phyloP scores from a whole-genome alignment of 2,797 vertebrate species.

The Myotis vivesi region DNA sequence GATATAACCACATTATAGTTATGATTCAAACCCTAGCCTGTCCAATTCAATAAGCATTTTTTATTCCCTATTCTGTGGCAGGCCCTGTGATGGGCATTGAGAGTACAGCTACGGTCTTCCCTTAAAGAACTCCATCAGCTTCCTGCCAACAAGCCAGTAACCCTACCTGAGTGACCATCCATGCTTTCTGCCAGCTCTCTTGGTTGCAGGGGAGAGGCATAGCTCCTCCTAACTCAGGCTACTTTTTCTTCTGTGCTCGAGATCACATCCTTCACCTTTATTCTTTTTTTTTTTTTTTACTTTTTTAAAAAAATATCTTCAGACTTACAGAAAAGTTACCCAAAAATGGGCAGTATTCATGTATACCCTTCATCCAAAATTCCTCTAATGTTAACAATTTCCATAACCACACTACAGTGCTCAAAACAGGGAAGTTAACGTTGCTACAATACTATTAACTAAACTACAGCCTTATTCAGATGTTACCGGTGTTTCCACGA shows the following conservation, averaged over 20 bases:
- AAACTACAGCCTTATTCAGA: background rate
- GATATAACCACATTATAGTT: background rate
- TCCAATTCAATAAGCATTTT: background rate
- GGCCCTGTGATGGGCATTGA: background rate
- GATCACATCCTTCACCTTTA: background rate
- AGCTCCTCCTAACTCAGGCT: background rate
- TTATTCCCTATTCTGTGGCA: background rate
- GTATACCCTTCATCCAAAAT: background rate
- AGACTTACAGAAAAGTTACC: conserved; percentile 1
- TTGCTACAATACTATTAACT: background rate
- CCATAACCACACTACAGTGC: background rate
- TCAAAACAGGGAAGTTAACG: background rate
- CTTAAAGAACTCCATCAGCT: background rate
- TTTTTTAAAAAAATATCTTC: background rate
- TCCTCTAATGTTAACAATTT: background rate
- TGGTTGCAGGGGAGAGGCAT: background rate
- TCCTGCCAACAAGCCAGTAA: background rate
- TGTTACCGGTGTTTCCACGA: background rate
- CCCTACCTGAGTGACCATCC: background rate
- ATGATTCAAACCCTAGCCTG: background rate
- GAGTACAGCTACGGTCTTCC: background rate
- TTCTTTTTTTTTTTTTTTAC: background rate
- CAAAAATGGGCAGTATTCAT: background rate
- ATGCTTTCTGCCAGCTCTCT: background rate
- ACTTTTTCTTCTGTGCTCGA: background rate